Evolutionary conservation across 2,888 invertebrate genomes (phyloP).

Genomic region (Cryptosula pallasiana): DNA sequence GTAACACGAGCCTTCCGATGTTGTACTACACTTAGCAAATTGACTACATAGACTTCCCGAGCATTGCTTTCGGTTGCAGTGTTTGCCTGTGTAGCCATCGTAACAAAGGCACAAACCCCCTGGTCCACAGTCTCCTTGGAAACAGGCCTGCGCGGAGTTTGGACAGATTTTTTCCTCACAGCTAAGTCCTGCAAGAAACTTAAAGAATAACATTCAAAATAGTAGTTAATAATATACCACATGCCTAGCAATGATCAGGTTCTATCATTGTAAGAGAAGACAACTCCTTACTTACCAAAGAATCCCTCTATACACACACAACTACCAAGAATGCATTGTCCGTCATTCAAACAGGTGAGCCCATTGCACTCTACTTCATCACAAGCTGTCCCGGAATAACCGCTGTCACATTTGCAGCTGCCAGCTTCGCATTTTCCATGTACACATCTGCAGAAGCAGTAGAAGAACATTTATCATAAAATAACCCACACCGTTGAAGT

Average conservation of each 20-base stretch:
- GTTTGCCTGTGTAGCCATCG: background rate
- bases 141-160: background rate
- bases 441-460: constrained; percentile 11
- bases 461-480: too few species aligned
- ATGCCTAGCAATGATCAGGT: too few species aligned
- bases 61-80: background rate
- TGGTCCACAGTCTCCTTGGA: background rate
- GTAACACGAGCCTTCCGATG: too few species aligned
- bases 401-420: background rate
- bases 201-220: too few species aligned
- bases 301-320: constrained; percentile 6
- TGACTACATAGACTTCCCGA: background rate
- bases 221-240: too few species aligned
- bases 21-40: background rate
- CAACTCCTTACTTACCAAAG: constrained; percentile 22
- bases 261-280: too few species aligned
- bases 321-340: background rate
- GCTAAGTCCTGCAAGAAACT: background rate
- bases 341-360: background rate
- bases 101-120: background rate
- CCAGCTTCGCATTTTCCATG: background rate
- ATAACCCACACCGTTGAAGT: too few species aligned
- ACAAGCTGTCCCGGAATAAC: background rate
- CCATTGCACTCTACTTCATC: constrained; percentile 3
- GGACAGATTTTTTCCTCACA: constrained; percentile 16